Evolutionary conservation across 2,113 vertebrate species (phyloP), one percentile per base, ranked within the genome.

Genomic region (Micronycteris hirsuta): DNA sequence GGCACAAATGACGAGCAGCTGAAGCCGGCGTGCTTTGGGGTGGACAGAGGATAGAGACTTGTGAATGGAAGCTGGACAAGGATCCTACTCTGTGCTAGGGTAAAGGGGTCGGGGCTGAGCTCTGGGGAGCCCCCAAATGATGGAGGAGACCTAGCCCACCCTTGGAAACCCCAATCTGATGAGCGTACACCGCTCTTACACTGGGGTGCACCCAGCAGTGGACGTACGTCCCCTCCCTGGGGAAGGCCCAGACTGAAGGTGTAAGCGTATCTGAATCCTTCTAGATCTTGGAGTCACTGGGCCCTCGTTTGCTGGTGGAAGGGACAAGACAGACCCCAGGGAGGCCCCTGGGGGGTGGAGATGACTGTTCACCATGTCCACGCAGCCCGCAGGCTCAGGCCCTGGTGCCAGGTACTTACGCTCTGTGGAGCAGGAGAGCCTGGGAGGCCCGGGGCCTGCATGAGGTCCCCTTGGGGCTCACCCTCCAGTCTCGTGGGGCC

Each of bases 381-480:
- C 1, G 26, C 0, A 43, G 52, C 45, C 61, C 43, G 67, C 5
- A 13, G 58, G 67, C 58, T 65, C 71, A 74, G 74, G 31, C 24
- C 58, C 17, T 7, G 45, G 41, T 26, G 41, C 61, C 15, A 36
- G 52, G 61, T 98, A 98, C 98, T 98, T 98, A 98, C 98, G 81
- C 85, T 98, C 84, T 98, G 98, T 93, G 98, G 96, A 76, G 96
- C 47, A 54, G 98, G 98, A 77, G 98, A 98, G 96, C 95, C 89
- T 58, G 98, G 98, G 92, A 98, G 98, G 93, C 98, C 97, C 17
- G 98, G 98, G 41, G 98, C 97, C 98, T 98, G 98, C 98, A 99
- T 99, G 45, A 97, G 96, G 97, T 98, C 97, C 70, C 97, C 95
- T 80, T 97, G 97, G 52, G 98, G 98, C 63, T 98, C 97, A 31